Evolutionary conservation across 2,113 vertebrate genomes (phyloP).

Genomic region (Microcebus lehilahytsara): DNA sequence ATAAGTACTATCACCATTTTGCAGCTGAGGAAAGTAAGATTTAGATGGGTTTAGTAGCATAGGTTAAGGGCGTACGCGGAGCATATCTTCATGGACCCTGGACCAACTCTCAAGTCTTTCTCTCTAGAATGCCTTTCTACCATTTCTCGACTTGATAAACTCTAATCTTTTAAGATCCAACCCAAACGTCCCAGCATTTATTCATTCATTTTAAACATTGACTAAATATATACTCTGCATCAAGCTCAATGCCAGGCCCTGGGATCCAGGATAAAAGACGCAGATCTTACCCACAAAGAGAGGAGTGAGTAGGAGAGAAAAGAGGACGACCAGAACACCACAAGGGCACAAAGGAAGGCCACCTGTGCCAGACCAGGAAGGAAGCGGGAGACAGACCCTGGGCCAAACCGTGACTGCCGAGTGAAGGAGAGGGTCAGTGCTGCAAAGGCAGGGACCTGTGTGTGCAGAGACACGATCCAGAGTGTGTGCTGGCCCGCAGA

Average conservation of each 20-base stretch:
- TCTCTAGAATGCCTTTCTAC: not conserved
- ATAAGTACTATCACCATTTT: not conserved
- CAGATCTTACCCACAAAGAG: not conserved
- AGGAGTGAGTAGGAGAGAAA: not conserved
- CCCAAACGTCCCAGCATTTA: not conserved
- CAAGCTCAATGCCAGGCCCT: not conserved
- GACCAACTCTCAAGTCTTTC: not conserved
- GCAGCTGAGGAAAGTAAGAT: not conserved
- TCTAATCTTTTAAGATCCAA: constrained; percentile 14
- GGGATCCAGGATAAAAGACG: not conserved
- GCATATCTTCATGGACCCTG: not conserved
- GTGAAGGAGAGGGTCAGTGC: not conserved
- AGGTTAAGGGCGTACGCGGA: not conserved
- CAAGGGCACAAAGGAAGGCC: not conserved
- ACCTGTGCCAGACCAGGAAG: not conserved
- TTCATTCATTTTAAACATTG: constrained; percentile 13
- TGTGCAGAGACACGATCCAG: not conserved
- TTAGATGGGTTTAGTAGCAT: not conserved
- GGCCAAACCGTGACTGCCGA: not conserved
- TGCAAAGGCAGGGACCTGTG: not conserved
- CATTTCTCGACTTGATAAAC: constrained; percentile 5
- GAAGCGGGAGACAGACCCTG: not conserved
- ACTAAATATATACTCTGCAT: not conserved
- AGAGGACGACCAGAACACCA: not conserved
- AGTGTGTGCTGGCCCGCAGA: not conserved